Conservation (phyloP, 2,797 vertebrate species). For the Serranus cabrilla region DNA sequence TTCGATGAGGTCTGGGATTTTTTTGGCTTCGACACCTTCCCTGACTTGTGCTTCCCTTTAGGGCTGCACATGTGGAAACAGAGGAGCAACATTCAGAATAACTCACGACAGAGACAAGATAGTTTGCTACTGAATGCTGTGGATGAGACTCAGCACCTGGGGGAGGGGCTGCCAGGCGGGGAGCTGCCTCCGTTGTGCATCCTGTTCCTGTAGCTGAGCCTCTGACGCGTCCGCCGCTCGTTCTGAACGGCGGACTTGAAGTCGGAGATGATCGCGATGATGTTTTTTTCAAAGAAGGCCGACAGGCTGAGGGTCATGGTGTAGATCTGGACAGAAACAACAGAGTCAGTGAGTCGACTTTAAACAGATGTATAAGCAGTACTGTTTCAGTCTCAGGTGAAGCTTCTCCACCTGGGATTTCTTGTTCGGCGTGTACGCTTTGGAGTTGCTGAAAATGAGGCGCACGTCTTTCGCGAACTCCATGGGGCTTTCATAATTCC, state of each 20-base stretch:
- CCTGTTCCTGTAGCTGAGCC: conserved; percentile 89
- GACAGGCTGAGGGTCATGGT: conserved; percentile 97
- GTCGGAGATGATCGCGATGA: conserved; percentile 94
- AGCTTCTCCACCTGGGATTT: conserved; percentile 92
- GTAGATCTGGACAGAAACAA: conserved; percentile 89
- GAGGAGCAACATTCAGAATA: conserved; percentile 5
- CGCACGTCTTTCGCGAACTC: conserved; percentile 97
- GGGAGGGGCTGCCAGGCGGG: conserved; percentile 85
- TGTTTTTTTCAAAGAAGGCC: conserved; percentile 95
- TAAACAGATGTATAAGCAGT: accelerated
- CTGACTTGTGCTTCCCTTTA: conserved; percentile 93
- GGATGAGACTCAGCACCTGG: conserved; percentile 82
- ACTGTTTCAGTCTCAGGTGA: not conserved
- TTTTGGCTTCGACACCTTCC: conserved; percentile 89
- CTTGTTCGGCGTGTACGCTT: conserved; percentile 99
- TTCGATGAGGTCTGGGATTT: conserved; percentile 87
- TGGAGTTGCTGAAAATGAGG: conserved; percentile 98
- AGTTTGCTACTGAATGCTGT: not conserved
- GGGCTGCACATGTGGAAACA: conserved; percentile 81
- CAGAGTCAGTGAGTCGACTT: not conserved
- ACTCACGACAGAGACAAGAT: not conserved
- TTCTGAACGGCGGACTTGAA: conserved; percentile 94
- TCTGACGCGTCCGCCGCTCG: conserved; percentile 89
- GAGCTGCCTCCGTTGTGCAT: conserved; percentile 93
- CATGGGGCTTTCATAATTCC: conserved; percentile 94